These are phyloP conservation scores for Astyanax mexicanus DNA, from an alignment of 2,797 vertebrate genomes.

Conservation along the genomic window DNA sequence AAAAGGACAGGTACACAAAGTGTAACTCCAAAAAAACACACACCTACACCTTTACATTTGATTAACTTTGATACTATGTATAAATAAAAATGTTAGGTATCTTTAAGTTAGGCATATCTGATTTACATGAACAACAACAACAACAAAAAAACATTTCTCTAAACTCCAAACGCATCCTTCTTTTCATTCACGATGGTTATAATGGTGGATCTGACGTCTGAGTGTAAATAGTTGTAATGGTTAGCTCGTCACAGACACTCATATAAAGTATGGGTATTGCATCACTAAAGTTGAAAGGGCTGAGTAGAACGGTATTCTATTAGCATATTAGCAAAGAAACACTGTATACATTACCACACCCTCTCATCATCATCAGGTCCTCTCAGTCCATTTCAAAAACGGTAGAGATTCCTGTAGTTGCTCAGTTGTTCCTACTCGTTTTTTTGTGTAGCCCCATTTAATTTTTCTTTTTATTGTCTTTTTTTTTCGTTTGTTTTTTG, in stretches of 20 bases:
- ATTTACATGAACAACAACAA: conserved; percentile 55
- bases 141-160: conserved; percentile 45
- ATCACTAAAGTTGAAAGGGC: conserved; percentile 72
- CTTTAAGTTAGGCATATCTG: conserved; percentile 59
- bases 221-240: conserved; percentile 34
- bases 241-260: conserved; percentile 35
- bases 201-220: background rate
- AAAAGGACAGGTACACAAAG: conserved; percentile 49
- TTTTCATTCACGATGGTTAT: conserved; percentile 5
- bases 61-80: conserved; percentile 67
- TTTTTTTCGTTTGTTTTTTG: conserved; percentile 56
- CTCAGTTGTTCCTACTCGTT: background rate
- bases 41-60: conserved; percentile 66
- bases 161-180: conserved; percentile 44
- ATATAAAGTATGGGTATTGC: conserved; percentile 63
- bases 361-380: too few species aligned
- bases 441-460: background rate
- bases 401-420: conserved; percentile 6
- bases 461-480: background rate
- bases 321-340: conserved; percentile 69
- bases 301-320: conserved; percentile 56
- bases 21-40: conserved; percentile 69
- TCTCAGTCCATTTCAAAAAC: background rate
- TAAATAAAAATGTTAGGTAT: conserved; percentile 68
- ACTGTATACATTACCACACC: conserved; percentile 65